These are phyloP conservation scores for Cryptosula pallasiana DNA, from an alignment of 2,888 invertebrate genomes.

Conservation along the genomic window DNA sequence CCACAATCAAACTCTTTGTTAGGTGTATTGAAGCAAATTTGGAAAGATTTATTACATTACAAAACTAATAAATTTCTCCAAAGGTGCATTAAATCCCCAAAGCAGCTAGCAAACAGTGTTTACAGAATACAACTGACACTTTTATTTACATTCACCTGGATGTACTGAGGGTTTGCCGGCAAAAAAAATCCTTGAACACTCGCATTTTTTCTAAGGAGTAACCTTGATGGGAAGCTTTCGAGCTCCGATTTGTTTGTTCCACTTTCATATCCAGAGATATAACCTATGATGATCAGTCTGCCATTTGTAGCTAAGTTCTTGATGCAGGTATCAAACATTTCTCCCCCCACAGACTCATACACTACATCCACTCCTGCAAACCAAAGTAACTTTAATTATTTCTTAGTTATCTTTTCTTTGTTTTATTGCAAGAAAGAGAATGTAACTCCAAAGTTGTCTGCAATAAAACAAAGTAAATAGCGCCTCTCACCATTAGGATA, in stretches of 20 bases:
- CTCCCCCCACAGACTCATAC: slow-evolving; percentile 48
- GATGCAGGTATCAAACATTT: slow-evolving; percentile 43
- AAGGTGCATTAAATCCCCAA: too few species aligned
- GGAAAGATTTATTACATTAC: too few species aligned
- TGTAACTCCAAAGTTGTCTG: too few species aligned
- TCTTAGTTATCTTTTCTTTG: too few species aligned
- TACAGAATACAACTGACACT: too few species aligned
- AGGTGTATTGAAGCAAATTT: too few species aligned
- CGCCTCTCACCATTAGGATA: slow-evolving; percentile 40
- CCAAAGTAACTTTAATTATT: neutral
- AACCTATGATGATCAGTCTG: slow-evolving; percentile 48
- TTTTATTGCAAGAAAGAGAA: too few species aligned
- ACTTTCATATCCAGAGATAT: slow-evolving; percentile 45
- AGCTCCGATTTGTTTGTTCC: slow-evolving; percentile 34
- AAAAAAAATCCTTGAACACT: slow-evolving; percentile 45
- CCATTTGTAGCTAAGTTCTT: slow-evolving; percentile 45
- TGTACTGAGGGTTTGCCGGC: neutral
- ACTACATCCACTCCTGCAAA: slow-evolving; percentile 45
- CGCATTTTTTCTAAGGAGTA: slow-evolving; percentile 41
- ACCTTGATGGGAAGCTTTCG: slow-evolving; percentile 34
- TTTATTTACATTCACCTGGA: slow-evolving; percentile 14
- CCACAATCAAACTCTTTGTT: too few species aligned
- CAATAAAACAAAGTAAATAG: too few species aligned
- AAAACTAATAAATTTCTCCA: too few species aligned
- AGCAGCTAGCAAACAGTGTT: too few species aligned